These are phyloP conservation scores for Taenaris catops DNA, from an alignment of 2,888 invertebrate species.

Conservation along the genomic window DNA sequence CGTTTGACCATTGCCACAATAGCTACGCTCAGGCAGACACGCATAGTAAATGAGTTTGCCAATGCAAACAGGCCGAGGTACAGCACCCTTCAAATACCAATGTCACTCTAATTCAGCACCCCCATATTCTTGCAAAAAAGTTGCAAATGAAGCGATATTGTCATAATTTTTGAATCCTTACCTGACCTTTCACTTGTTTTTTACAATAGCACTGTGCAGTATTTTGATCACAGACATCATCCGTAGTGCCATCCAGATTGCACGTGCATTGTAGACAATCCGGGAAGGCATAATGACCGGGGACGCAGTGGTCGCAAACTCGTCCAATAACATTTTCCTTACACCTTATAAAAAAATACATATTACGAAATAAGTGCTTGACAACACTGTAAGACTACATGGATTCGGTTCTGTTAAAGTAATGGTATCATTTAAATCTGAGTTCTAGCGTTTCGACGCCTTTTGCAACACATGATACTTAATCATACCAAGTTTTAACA, in stretches of 20 bases:
- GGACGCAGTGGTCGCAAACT: slow-evolving; percentile 91
- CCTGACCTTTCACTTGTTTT: slow-evolving; percentile 77
- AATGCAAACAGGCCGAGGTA: slow-evolving; percentile 86
- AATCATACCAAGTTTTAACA: too few relatives aligned
- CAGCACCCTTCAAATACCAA: too few relatives aligned
- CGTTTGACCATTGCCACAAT: slow-evolving; percentile 84
- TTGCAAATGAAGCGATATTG: too few relatives aligned
- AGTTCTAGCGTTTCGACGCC: too few relatives aligned
- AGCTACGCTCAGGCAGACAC: slow-evolving; percentile 84
- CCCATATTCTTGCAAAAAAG: too few relatives aligned
- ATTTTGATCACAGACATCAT: slow-evolving; percentile 92
- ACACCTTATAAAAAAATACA: too few relatives aligned
- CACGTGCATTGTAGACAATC: slow-evolving; percentile 92
- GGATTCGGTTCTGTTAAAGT: too few relatives aligned
- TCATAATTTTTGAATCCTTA: slow-evolving; percentile 19
- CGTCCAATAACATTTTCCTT: slow-evolving; percentile 92
- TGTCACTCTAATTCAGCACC: too few relatives aligned
- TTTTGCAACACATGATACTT: too few relatives aligned
- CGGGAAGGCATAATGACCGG: slow-evolving; percentile 94
- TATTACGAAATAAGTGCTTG: too few relatives aligned
- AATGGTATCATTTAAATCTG: too few relatives aligned
- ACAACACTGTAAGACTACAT: too few relatives aligned
- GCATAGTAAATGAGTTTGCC: slow-evolving; percentile 86
- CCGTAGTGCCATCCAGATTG: slow-evolving; percentile 88
- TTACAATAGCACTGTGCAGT: slow-evolving; percentile 91